Conservation (phyloP, 1,140 invertebrate species). For the Venustaconcha ellipsiformis region DNA sequence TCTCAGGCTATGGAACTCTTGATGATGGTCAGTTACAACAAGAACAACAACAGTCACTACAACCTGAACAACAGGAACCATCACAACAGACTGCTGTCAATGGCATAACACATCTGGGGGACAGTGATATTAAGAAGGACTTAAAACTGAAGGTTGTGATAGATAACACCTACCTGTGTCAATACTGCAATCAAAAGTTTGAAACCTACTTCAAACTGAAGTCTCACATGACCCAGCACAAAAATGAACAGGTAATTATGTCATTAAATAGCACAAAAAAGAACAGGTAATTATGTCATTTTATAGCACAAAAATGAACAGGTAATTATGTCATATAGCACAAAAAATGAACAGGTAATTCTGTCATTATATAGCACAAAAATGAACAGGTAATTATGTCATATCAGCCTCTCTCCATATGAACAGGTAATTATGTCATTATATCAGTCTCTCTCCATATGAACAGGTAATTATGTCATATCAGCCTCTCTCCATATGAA, state of each 20-base stretch:
- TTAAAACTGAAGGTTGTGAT: conserved; percentile 68
- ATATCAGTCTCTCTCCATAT: too few relatives aligned
- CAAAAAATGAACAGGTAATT: conserved; percentile 51
- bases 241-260: conserved; percentile 70
- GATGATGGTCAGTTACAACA: not conserved
- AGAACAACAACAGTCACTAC: not conserved
- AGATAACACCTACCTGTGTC: conserved; percentile 73
- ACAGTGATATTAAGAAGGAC: not conserved
- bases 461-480: too few relatives aligned
- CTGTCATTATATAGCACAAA: conserved; percentile 72
- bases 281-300: conserved; percentile 47
- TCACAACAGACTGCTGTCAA: too few relatives aligned
- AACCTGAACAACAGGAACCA: not conserved
- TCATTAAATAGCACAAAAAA: too few relatives aligned
- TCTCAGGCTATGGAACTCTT: too few relatives aligned
- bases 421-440: too few relatives aligned
- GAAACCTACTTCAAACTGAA: conserved; percentile 72
- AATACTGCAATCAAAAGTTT: conserved; percentile 71
- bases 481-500: too few relatives aligned
- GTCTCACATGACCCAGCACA: conserved; percentile 72
- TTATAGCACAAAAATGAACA: conserved; percentile 72
- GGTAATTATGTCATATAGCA: conserved; percentile 49
- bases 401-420: too few relatives aligned
- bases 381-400: conserved; percentile 69
- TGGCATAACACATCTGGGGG: too few relatives aligned